Base-by-base conservation (phyloP, 2,888 invertebrate genomes). In the Pollenia griseotomentosa region DNA sequence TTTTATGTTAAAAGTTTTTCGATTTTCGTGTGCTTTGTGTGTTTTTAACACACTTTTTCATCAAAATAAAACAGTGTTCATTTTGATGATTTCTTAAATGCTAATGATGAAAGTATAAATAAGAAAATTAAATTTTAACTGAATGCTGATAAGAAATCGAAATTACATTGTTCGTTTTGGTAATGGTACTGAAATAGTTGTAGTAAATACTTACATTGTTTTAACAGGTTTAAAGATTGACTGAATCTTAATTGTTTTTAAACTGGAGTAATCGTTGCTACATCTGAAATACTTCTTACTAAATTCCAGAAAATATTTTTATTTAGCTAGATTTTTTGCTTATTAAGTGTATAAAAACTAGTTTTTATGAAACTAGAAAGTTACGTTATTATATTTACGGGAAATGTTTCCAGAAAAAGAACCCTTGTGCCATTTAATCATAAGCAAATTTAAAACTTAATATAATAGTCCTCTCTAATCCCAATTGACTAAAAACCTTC, bases 1-100 rank as follows among this genome's bases (percentile, higher is more conserved):
- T 70, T 86, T 80, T 68, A 74, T 80, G 79, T 61, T 79, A 68
- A 80, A 85, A 85, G 68, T 80, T 84, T 46, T 66, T 79, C 59
- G 44, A 59, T 73, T 46, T 78, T 48, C 14, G 4, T 19, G 6
- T 10, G 9, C 9, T 48, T 16, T 74, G 51, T n/a, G n/a, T 46
- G 11, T 53, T 82, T 77, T 82, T 81, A 75, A 63, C 63, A 77
- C 59, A 71, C 33, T 66, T 81, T 85, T 85, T 71, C 16, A 71
- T 42, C 65, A 53, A 78, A 77, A 81, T 71, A 19, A 77, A 40
- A 73, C 46, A 73, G 61, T 59, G 77, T 71, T 73, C 7, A 70
- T 63, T 77, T 53, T 46, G 46, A 73, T 66, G 46, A 55, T 78
- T 53, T 55, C 16, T 51, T 75, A 53, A 40, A 68, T 73, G 63